Percentiles rank a stretch among this genome's conserved stretches.
Evolutionary conservation across 2,797 vertebrate genomes (phyloP).

Genomic region (Delichon dasypus): DNA sequence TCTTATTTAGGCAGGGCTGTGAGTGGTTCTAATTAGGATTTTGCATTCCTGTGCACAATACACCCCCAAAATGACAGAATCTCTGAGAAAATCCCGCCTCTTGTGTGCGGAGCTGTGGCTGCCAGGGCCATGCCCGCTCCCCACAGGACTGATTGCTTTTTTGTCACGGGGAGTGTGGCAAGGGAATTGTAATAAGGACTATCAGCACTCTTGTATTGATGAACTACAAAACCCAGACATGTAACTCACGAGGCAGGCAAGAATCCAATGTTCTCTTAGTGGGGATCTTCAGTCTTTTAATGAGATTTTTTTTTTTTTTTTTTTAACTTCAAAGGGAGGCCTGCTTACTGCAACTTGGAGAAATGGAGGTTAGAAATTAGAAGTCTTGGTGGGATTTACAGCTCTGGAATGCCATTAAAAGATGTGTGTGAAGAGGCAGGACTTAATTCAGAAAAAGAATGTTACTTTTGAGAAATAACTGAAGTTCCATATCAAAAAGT

Average conservation of each 20-base stretch:
- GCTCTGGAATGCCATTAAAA: not conserved
- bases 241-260: not conserved
- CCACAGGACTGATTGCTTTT: not conserved
- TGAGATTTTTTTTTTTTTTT: constrained; percentile 9
- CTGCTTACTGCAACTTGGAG: not conserved
- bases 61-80: not conserved
- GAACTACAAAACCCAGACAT: not conserved
- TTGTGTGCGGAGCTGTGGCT: not conserved
- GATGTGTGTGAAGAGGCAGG: not conserved
- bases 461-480: constrained; percentile 3
- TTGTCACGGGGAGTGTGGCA: not conserved
- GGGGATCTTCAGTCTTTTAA: constrained; percentile 20
- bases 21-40: not conserved
- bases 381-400: constrained; percentile 3
- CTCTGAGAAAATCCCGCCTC: not conserved
- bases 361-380: constrained; percentile 17
- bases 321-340: constrained; percentile 20
- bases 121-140: not conserved
- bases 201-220: not conserved
- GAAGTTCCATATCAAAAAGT: constrained; percentile 2
- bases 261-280: constrained; percentile 17
- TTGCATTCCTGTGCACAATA: not conserved
- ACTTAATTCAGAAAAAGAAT: constrained; percentile 2
- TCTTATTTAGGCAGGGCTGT: not conserved
- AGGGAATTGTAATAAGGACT: not conserved